A percentile compares a stretch with the other conserved stretches of the same genome.
Conservation (phyloP, 2,113 vertebrate genomes). For the Heptranchias perlo region DNA sequence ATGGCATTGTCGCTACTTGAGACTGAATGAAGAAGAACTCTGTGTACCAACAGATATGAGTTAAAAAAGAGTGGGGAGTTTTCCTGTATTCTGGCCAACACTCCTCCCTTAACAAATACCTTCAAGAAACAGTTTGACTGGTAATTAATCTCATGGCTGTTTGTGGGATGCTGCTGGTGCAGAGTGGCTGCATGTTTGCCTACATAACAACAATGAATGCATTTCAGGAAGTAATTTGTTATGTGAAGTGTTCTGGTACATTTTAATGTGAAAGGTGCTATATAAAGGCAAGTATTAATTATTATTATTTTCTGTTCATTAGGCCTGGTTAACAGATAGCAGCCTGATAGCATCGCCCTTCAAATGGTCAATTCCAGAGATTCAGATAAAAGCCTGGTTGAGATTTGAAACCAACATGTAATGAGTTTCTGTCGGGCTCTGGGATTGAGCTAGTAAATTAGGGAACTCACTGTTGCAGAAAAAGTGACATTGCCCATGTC, state of each 20-base stretch:
- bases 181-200: not conserved
- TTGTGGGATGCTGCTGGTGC: not conserved
- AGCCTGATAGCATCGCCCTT: not conserved
- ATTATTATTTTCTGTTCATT: not conserved
- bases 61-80: too few species aligned
- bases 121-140: too few species aligned
- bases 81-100: too few species aligned
- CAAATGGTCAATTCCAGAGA: not conserved
- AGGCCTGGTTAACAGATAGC: not conserved
- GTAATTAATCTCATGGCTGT: too few species aligned
- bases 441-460: not conserved
- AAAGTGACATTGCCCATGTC: too few species aligned
- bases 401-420: too few species aligned
- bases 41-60: too few species aligned
- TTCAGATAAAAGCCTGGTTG: not conserved
- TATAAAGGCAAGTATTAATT: not conserved
- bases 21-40: too few species aligned
- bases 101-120: too few species aligned
- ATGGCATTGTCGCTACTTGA: too few species aligned
- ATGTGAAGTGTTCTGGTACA: not conserved
- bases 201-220: not conserved
- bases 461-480: not conserved
- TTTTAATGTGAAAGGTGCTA: not conserved
- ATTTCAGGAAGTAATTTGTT: not conserved
- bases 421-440: not conserved